A percentile compares a stretch with the other conserved stretches of the same genome.
These are phyloP conservation scores for Coturnix japonica DNA, from an alignment of 2,113 vertebrate species.

Conservation along the genomic window DNA sequence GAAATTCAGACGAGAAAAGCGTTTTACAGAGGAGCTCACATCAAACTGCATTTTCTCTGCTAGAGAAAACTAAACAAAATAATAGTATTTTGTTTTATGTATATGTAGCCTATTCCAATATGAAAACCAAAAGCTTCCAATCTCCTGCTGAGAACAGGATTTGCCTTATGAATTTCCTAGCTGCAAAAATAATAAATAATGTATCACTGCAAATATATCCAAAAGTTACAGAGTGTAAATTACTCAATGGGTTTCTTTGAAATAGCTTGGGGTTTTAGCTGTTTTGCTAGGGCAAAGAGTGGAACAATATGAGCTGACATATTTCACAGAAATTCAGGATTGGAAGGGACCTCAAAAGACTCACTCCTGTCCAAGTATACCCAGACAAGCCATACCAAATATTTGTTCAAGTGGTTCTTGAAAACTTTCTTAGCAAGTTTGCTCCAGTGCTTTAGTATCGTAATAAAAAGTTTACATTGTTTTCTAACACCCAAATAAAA, in stretches of 20 bases:
- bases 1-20: conserved; percentile 15
- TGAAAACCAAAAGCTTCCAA: not conserved
- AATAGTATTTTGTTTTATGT: not conserved
- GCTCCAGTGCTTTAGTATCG: not conserved
- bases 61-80: not conserved
- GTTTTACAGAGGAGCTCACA: not conserved
- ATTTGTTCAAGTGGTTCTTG: conserved; percentile 8
- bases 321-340: not conserved
- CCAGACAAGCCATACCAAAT: not conserved
- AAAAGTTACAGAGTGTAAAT: not conserved
- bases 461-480: not conserved
- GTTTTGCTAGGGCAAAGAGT: not conserved
- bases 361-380: not conserved
- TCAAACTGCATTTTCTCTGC: not conserved
- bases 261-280: not conserved
- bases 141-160: not conserved
- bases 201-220: not conserved
- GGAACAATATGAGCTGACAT: not conserved
- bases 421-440: not conserved
- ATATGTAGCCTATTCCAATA: not conserved
- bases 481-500: not conserved
- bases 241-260: not conserved
- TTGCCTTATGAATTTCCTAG: conserved; percentile 16
- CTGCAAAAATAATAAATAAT: conserved; percentile 23
- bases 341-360: not conserved